Conservation (phyloP, 2,797 vertebrate species). For the Acanthiza pusilla region DNA sequence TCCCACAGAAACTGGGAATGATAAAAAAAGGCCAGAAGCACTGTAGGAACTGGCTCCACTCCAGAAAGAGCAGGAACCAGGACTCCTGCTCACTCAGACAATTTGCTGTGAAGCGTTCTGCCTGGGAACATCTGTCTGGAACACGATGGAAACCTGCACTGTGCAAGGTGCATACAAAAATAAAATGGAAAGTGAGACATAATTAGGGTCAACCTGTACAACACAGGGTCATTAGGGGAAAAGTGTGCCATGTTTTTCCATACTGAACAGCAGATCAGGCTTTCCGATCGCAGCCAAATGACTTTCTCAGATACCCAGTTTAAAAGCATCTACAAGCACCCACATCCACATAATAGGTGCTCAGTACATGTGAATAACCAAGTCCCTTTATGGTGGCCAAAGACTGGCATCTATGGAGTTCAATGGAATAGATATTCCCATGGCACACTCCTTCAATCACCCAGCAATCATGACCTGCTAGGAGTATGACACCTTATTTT, state of each 20-base stretch:
- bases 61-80: background rate
- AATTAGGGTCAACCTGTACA: background rate
- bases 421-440: background rate
- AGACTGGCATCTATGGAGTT: background rate
- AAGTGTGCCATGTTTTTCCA: background rate
- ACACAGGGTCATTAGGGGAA: background rate
- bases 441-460: background rate
- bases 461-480: background rate
- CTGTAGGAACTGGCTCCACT: background rate
- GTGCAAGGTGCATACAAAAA: background rate
- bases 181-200: background rate
- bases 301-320: background rate
- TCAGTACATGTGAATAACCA: background rate
- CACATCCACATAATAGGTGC: background rate
- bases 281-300: background rate
- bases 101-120: background rate
- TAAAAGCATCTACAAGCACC: background rate
- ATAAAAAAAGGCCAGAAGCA: background rate
- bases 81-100: background rate
- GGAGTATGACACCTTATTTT: background rate
- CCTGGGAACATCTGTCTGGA: background rate
- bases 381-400: background rate
- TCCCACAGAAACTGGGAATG: background rate
- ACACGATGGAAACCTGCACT: fast-evolving
- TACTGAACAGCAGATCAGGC: background rate